Evolutionary conservation across 2,888 invertebrate species (phyloP), one percentile per base, ranked within the genome.

Genomic region (Chrysina gloriosa): DNA sequence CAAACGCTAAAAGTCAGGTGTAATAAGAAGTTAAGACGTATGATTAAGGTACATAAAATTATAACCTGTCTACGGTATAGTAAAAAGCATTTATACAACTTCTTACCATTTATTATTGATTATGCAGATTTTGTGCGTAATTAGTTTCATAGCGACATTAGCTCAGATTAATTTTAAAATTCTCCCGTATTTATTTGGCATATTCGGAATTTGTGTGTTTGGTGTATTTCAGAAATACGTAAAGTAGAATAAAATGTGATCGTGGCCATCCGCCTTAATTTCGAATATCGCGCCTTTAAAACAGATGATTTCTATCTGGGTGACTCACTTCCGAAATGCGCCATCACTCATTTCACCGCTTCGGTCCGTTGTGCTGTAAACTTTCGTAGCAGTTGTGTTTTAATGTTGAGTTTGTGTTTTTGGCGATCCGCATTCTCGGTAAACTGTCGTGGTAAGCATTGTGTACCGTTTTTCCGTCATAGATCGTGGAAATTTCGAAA

Each of bases 311-410:
- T 71, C 70, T 69, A 65, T 69, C 66, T 69, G 70, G n/a, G 68
- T 74, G 73, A 74, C 61, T 74, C 74, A 74, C 69, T 71, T 74
- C 74, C 74, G 73, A 71, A 70, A 69, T 72, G 70, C 72, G 70
- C 71, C 70, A 71, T 70, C 72, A 72, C 70, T 71, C 71, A 65
- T 67, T 70, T 73, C 70, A 71, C 70, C 64, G 70, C 71, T 73
- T 72, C 71, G 65, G 74, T 74, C 63, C 54, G 61, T 71, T 71
- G 73, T 72, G 70, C 67, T 68, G 63, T 70, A 69, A 67, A 69
- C 56, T 63, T 63, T 70, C 69, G 58, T 70, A 69, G 67, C 71
- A 72, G 70, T 70, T 71, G 71, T 71, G 71, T 71, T 74, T 73
- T 70, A 58, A 69, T 69, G 70, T 70, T 68, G 66, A 71, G 70